Conservation (phyloP, 92 coral and sea anemone genomes). For the Epizoanthus stellaris region DNA sequence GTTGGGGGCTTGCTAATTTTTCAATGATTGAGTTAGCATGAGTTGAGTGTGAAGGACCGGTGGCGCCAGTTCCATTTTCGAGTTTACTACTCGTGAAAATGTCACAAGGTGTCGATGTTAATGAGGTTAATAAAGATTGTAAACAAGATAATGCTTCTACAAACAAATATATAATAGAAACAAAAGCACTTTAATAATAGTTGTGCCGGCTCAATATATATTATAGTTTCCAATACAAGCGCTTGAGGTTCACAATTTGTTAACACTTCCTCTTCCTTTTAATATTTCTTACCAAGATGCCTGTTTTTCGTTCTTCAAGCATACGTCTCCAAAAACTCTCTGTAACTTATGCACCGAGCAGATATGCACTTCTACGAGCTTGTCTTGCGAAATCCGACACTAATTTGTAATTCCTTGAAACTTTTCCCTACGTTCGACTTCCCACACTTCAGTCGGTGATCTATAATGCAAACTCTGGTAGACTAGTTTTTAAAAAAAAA, state of each 20-base stretch:
- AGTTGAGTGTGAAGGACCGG: not conserved
- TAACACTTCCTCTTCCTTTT: too few species aligned
- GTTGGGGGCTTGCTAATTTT: not conserved
- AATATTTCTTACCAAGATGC: too few species aligned
- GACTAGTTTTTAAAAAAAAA: too few species aligned
- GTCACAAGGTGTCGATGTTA: constrained; percentile 4
- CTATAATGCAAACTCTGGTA: too few species aligned
- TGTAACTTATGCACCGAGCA: too few species aligned
- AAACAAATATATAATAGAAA: not conserved
- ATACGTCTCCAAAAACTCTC: too few species aligned
- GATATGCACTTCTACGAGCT: not conserved
- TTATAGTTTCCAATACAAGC: too few species aligned
- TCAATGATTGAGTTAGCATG: not conserved
- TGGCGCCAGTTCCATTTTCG: constrained; percentile 4
- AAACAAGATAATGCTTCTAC: constrained; percentile 12
- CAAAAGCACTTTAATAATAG: constrained; percentile 3
- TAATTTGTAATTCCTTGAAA: constrained; percentile 7
- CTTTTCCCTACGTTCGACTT: not conserved
- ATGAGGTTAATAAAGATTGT: constrained; percentile 26
- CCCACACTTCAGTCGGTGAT: not conserved
- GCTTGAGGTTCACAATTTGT: too few species aligned
- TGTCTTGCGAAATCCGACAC: not conserved
- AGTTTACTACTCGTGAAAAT: not conserved
- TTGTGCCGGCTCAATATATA: too few species aligned
- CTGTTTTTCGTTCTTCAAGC: too few species aligned